A percentile compares a stretch with the other conserved stretches of the same genome.
phyloP scores from a whole-genome alignment of 2,888 invertebrate genomes.

The Drosophila robusta region DNA sequence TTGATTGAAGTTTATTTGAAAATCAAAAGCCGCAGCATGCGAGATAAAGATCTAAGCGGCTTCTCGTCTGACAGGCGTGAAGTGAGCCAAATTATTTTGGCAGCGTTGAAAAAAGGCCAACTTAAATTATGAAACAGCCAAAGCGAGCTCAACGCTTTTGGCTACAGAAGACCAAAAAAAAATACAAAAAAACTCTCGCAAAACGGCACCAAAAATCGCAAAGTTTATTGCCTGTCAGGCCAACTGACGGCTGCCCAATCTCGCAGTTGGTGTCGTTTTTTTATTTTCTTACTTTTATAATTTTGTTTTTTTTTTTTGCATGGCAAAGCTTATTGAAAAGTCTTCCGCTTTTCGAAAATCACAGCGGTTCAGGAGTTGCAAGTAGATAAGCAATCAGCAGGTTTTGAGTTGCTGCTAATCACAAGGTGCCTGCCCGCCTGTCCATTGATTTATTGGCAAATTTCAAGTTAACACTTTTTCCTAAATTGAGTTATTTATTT shows the following conservation, averaged over 20 bases:
- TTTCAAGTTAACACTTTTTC: slow-evolving; percentile 81
- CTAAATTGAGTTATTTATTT: slow-evolving; percentile 79
- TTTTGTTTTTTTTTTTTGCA: slow-evolving; percentile 13
- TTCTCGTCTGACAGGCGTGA: slow-evolving; percentile 64
- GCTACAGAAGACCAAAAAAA: slow-evolving; percentile 23
- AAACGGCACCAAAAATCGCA: slow-evolving; percentile 42
- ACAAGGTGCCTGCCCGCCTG: slow-evolving; percentile 59
- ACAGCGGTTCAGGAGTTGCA: slow-evolving; percentile 20
- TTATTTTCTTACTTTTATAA: slow-evolving; percentile 10
- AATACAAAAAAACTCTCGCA: slow-evolving; percentile 8
- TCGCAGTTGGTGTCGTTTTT: slow-evolving; percentile 33
- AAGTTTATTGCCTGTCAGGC: slow-evolving; percentile 74
- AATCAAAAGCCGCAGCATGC: slow-evolving; percentile 28
- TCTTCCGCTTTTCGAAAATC: slow-evolving; percentile 63
- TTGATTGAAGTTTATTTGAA: slow-evolving; percentile 55
- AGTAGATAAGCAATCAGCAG: slow-evolving; percentile 66
- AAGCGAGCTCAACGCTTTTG: slow-evolving; percentile 47
- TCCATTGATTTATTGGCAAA: slow-evolving; percentile 76
- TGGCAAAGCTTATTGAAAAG: slow-evolving; percentile 64
- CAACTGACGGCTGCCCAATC: slow-evolving; percentile 73
- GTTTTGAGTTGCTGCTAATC: slow-evolving; percentile 61
- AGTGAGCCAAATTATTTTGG: slow-evolving; percentile 46
- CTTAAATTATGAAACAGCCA: slow-evolving; percentile 24
- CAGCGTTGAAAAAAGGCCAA: slow-evolving; percentile 22
- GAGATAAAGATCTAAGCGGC: slow-evolving; percentile 44